Percentiles rank a stretch among this genome's conserved stretches.
Conservation (phyloP, 2,797 vertebrate species). For the Streptopelia turtur region DNA sequence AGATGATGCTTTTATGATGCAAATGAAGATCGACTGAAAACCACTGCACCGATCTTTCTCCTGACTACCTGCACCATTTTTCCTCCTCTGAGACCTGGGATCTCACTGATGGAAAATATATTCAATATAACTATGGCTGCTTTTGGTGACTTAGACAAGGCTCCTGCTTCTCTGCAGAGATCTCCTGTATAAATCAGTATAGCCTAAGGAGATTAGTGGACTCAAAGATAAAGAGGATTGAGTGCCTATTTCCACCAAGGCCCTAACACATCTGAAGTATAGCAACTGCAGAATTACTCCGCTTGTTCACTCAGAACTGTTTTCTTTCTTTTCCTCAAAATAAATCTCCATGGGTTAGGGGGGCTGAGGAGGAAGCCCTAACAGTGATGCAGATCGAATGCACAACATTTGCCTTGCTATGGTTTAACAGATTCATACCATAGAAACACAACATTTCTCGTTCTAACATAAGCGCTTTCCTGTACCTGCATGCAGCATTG, state of each 20-base stretch:
- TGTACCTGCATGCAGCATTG: not conserved
- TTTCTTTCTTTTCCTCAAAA: not conserved
- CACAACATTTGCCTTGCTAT: not conserved
- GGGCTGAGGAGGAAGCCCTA: not conserved
- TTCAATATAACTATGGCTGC: not conserved
- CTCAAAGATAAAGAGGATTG: not conserved
- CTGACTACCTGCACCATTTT: not conserved
- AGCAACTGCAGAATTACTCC: not conserved
- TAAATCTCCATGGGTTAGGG: not conserved
- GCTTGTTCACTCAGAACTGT: not conserved
- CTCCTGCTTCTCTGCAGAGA: not conserved
- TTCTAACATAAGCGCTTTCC: not conserved
- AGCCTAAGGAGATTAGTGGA: not conserved
- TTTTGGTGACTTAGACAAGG: not conserved
- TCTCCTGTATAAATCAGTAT: not conserved
- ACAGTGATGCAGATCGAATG: not conserved
- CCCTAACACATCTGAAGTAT: not conserved
- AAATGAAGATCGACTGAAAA: not conserved
- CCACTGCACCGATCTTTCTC: not conserved
- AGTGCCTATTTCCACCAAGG: not conserved
- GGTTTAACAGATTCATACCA: not conserved
- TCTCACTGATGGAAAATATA: not conserved
- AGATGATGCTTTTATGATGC: not conserved
- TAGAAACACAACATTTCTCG: accelerated
- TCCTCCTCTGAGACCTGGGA: not conserved